These are phyloP conservation scores for Caenorhabditis parvicauda DNA, from an alignment of 2,888 invertebrate genomes.

Conservation along the genomic window DNA sequence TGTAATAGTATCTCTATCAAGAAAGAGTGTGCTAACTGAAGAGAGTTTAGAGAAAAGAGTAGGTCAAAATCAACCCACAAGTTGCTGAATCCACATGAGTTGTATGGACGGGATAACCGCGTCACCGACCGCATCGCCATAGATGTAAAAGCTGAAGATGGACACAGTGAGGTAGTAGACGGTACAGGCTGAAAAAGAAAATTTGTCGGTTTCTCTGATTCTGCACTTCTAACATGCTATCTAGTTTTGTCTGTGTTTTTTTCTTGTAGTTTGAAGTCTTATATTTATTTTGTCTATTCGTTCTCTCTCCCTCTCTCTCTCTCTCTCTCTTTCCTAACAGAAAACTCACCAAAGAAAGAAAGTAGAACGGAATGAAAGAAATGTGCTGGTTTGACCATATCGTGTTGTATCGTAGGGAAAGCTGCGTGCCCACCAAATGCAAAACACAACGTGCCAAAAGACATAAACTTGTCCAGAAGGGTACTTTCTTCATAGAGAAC, in stretches of 20 bases:
- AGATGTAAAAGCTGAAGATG: constrained; percentile 24
- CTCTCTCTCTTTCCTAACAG: too few species aligned
- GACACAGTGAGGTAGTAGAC: constrained; percentile 27
- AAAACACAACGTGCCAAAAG: constrained; percentile 34
- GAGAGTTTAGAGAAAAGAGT: too few species aligned
- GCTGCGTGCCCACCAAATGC: constrained; percentile 39
- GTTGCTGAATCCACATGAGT: constrained; percentile 35
- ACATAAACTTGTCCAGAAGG: constrained; percentile 26
- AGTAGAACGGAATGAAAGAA: constrained; percentile 36
- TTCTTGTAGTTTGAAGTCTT: too few species aligned
- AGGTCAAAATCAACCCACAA: constrained; percentile 8
- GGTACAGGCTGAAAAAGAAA: constrained; percentile 25
- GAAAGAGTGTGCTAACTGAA: too few species aligned
- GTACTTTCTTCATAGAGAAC: constrained; percentile 18
- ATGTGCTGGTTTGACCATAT: constrained; percentile 43
- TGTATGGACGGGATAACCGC: constrained; percentile 39
- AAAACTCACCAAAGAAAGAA: constrained; percentile 29
- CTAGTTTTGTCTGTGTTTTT: too few species aligned
- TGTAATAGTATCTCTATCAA: too few species aligned
- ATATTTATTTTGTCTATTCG: too few species aligned
- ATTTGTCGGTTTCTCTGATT: too few species aligned
- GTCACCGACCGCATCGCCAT: constrained; percentile 35
- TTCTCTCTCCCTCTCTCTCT: too few species aligned
- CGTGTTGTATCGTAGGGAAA: constrained; percentile 49
- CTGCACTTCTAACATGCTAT: too few species aligned